Evolutionary conservation across 1,140 invertebrate genomes (phyloP).

Genomic region (Diorhabda sublineata): DNA sequence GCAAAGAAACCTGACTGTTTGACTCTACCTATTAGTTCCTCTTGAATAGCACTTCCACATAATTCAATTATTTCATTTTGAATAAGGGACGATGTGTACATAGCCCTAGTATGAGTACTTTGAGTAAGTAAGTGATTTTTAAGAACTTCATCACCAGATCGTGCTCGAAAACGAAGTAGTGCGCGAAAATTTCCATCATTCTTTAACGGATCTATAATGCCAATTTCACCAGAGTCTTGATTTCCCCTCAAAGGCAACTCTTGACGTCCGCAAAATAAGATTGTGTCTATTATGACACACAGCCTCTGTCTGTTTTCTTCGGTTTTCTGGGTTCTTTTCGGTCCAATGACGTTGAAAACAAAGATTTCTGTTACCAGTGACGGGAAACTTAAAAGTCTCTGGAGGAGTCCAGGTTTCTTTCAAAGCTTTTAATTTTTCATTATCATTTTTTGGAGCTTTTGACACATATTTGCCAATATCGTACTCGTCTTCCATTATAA

Average conservation of each 20-base stretch:
- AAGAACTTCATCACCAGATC: conserved; percentile 10
- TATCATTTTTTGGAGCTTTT: no score
- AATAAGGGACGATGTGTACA: conserved; percentile 3
- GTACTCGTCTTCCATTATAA: no score
- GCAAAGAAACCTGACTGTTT: conserved; percentile 13
- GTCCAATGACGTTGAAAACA: no score
- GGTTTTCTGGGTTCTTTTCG: no score
- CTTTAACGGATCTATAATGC: neutral
- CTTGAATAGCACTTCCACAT: conserved; percentile 8
- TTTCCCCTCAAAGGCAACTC: conserved; percentile 16
- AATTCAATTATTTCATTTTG: conserved; percentile 21
- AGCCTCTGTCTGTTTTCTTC: no score
- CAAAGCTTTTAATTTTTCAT: no score
- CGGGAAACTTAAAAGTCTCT: no score
- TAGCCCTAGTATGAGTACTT: neutral
- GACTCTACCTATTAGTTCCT: conserved; percentile 11
- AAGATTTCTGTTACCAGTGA: no score
- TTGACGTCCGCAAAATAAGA: conserved; percentile 21
- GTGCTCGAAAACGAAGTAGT: conserved; percentile 2
- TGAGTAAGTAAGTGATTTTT: neutral
- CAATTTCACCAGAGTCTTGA: conserved; percentile 12
- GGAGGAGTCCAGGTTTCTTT: no score
- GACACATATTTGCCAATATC: no score
- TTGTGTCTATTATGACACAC: neutral
- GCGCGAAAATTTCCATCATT: conserved; percentile 21